Conservation (phyloP, 2,797 vertebrate genomes). For the Megalops cyprinoides region DNA sequence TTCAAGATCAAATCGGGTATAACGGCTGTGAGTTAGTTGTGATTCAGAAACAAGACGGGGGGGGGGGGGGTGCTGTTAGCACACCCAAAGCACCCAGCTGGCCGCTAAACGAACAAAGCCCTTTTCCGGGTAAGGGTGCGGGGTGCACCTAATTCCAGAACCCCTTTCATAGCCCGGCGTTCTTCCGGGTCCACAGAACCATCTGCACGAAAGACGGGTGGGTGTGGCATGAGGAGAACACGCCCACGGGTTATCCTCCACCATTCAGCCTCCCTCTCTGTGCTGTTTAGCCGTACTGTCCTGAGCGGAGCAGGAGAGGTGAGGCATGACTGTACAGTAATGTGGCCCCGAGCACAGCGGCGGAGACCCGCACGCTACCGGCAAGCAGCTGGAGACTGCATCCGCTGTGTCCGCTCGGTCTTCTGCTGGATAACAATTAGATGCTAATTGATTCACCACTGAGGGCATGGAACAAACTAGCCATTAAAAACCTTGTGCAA, state of each 20-base stretch:
- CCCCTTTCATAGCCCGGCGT: not conserved
- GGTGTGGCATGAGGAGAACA: not conserved
- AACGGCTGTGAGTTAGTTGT: not conserved
- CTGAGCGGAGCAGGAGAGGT: not conserved
- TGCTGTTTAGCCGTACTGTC: constrained; percentile 5
- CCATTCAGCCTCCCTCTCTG: not conserved
- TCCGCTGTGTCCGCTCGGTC: constrained; percentile 5
- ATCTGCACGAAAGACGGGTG: not conserved
- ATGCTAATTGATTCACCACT: constrained; percentile 21
- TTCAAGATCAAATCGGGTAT: not conserved
- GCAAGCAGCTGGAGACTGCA: not conserved
- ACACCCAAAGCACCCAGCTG: not conserved
- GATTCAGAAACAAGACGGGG: not conserved
- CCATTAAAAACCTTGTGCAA: constrained; percentile 4
- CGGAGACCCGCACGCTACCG: not conserved
- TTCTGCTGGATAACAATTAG: not conserved
- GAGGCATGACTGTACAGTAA: constrained; percentile 8
- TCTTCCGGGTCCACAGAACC: not conserved
- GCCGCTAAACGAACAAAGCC: not conserved
- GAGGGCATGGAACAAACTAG: not conserved
- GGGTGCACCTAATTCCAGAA: not conserved
- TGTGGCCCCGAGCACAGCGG: constrained; percentile 2
- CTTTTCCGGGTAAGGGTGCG: not conserved
- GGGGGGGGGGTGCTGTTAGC: not conserved
- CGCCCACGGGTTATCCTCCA: not conserved